These are phyloP conservation scores for Gymnarchus niloticus DNA, from an alignment of 2,113 vertebrate species.

Conservation along the genomic window DNA sequence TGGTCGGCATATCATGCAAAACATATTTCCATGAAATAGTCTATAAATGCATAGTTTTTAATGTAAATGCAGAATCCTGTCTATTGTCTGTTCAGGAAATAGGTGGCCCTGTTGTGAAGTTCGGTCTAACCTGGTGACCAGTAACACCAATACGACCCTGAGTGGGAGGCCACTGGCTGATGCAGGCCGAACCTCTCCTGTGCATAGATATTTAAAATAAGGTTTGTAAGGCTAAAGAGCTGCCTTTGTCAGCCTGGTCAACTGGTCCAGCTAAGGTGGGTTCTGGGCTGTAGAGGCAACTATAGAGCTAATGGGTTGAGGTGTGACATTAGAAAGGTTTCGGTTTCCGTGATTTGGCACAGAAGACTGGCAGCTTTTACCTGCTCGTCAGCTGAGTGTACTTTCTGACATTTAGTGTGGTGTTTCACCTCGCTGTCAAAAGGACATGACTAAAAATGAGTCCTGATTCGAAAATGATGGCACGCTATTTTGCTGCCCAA, in stretches of 20 bases:
- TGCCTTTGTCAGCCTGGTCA: not conserved
- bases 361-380: not conserved
- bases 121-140: not conserved
- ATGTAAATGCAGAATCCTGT: not conserved
- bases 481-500: not conserved
- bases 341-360: not conserved
- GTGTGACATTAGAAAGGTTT: not conserved
- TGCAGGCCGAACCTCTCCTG: not conserved
- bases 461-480: not conserved
- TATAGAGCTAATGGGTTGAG: too few species aligned
- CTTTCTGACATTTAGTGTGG: not conserved
- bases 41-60: not conserved
- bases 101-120: not conserved
- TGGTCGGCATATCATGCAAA: not conserved
- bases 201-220: not conserved
- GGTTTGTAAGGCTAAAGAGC: not conserved
- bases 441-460: not conserved
- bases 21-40: not conserved
- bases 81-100: not conserved
- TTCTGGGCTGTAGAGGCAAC: too few species aligned
- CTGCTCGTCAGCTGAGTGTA: not conserved
- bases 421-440: not conserved
- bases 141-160: not conserved
- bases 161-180: constrained; percentile 1
- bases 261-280: not conserved